phyloP scores from a whole-genome alignment of 1,140 invertebrate genomes.

The Sminthurides bifidus region DNA sequence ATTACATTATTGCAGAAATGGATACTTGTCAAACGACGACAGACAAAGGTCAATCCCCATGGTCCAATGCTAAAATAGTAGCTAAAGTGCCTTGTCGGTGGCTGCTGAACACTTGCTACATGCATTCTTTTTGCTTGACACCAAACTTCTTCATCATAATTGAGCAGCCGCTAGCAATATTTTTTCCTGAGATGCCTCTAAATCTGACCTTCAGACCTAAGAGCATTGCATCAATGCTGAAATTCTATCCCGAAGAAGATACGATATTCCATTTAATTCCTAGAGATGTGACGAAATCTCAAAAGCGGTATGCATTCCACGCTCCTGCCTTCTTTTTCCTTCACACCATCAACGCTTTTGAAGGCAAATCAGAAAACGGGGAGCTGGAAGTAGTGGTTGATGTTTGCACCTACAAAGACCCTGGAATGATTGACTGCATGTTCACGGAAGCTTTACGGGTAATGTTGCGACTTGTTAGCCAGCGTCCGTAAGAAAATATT shows the following conservation, averaged over 20 bases:
- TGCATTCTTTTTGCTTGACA: conserved; percentile 79
- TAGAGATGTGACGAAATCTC: conserved; percentile 39
- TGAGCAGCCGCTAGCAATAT: conserved; percentile 68
- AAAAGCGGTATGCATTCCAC: conserved; percentile 45
- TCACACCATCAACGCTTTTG: conserved; percentile 81
- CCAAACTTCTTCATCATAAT: conserved; percentile 71
- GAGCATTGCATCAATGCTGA: conserved; percentile 49
- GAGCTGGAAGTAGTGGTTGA: conserved; percentile 56
- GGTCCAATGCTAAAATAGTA: conserved; percentile 55
- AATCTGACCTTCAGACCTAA: conserved; percentile 46
- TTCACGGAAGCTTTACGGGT: conserved; percentile 66
- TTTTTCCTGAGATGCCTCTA: conserved; percentile 45
- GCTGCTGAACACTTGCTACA: conserved; percentile 64
- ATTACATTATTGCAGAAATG: conserved; percentile 60
- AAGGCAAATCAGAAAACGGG: conserved; percentile 43
- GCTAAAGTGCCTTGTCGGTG: conserved; percentile 57
- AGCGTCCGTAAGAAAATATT: background rate
- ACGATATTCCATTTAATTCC: conserved; percentile 62
- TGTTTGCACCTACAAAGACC: conserved; percentile 68
- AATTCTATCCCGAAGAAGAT: conserved; percentile 59
- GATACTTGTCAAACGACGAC: conserved; percentile 34
- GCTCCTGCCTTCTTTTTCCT: conserved; percentile 70
- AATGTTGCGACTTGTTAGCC: conserved; percentile 26
- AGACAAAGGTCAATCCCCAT: conserved; percentile 42
- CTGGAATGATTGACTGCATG: conserved; percentile 72